Base-by-base conservation (phyloP, 2,888 invertebrate genomes). In the Eupsilia transversa region DNA sequence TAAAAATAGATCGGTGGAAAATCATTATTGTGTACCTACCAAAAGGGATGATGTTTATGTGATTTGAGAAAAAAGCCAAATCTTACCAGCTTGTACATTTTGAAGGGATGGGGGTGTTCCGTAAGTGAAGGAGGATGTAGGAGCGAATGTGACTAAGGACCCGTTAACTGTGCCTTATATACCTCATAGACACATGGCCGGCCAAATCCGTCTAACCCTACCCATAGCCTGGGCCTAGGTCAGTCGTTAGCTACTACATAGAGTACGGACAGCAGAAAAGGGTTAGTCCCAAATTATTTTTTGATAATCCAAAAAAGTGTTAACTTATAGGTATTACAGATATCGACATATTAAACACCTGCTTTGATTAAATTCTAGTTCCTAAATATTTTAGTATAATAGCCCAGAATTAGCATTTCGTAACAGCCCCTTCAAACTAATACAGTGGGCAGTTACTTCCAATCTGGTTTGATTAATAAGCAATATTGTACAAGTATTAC, bases 61-160 rank as follows among this genome's bases (percentile, higher is more conserved):
- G 38, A 38, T 74, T 17, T 9, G 17, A 66, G 33, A 61, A 66
- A 74, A 74, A 69, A 54, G 35, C 43, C 14, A 81, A 77, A 71
- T 77, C 97, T 97, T 95, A 97, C 97, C 96, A 97, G 94, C 90
- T 97, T 97, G 95, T 96, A 97, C 97, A 97, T 97, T 93, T 96
- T 97, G 95, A 91, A 88, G 89, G 91, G 90, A 74, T 91, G 85
- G 88, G 91, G 90, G 86, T 91, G 86, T 86, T 89, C 90, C 88
- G 90, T 90, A 89, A 87, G 91, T 88, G 88, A 91, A 92, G 90
- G 89, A 91, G 89, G 90, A 90, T 92, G 86, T 93, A 86, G 86
- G 91, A 94, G 86, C 96, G 95, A 96, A 94, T 96, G 96, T 96
- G 94, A 88, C 89, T 89, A 92, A 90, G 92, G 88, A 87, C 89